Evolutionary conservation across 2,797 vertebrate genomes (phyloP), one percentile per base, ranked within the genome.

Genomic region (Orientallactaga sibirica): DNA sequence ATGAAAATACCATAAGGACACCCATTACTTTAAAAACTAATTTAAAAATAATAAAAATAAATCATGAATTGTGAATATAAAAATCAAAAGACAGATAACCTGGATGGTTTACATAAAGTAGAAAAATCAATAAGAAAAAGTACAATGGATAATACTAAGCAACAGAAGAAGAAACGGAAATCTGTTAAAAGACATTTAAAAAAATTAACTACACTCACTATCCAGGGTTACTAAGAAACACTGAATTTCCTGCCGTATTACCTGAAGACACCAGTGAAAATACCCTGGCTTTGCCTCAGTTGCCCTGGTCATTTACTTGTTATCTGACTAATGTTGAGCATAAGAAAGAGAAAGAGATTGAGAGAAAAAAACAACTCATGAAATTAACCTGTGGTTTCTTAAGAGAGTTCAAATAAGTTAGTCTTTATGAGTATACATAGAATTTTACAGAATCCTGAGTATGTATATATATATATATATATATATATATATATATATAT

Each of bases 371-470:
- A 22, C 62, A 48, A 62, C 4, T 79, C 41, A n/a, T 58, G 0
- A 93, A n/a, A 94, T 58, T 80, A 88, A 74, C 4, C 18, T 77
- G 7, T 84, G 4, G 43, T 73, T 66, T 89, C 64, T 77, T 48
- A 66, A 66, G 29, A 70, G 88, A 89, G 27, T 29, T 37, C 25
- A 79, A 77, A 70, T 95, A 25, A 18, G 22, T 78, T 24, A 67
- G 19, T n/a, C 37, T 79, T 29, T 88, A 73, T 70, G 24, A 85
- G 33, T 77, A 7, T 16, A 90, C n/a, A 4, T 0, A 70, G 4
- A 97, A 41, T 29, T 73, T 75, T 90, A 25, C 58, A 92, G 82
- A 96, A 94, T 78, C 43, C 52, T 61, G 2, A 84, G 6, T 48
- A 5, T 48, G 43, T 48, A 48, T 48, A 48, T 48, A 48, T 48